Evolutionary conservation across 2,113 vertebrate genomes (phyloP).

Genomic region (Scopus umbretta): DNA sequence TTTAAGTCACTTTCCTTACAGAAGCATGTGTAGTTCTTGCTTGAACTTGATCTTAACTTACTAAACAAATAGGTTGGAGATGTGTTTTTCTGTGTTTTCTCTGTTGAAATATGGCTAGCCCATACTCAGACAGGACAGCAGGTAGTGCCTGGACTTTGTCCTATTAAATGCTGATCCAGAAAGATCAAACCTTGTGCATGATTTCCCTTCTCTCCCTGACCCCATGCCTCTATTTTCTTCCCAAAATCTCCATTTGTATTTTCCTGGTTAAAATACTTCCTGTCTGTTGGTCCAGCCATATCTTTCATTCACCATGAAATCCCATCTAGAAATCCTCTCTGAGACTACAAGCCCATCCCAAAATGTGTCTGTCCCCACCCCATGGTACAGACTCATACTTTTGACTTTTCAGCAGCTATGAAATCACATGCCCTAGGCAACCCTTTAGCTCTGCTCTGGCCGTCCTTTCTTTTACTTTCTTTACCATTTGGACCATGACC

Average conservation of each 20-base stretch:
- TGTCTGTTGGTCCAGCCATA: not conserved
- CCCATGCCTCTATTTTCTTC: not conserved
- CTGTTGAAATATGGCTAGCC: not conserved
- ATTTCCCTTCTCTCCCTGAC: not conserved
- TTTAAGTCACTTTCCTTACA: not conserved
- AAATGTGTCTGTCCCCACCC: not conserved
- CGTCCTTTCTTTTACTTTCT: not conserved
- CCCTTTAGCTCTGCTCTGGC: not conserved
- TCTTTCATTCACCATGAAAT: not conserved
- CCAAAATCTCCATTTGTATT: not conserved
- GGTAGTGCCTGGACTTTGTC: not conserved
- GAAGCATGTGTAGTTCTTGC: not conserved
- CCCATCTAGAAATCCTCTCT: not conserved
- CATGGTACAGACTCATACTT: not conserved
- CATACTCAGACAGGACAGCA: not conserved
- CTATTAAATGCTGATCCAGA: not conserved
- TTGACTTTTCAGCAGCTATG: not conserved
- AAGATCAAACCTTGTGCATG: not conserved
- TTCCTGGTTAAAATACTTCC: not conserved
- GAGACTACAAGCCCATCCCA: not conserved
- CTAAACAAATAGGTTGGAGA: not conserved
- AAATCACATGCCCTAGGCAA: not conserved
- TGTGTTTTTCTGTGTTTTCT: not conserved
- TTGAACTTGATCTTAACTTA: not conserved
- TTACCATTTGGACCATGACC: not conserved